Conservation (phyloP, 2,797 vertebrate genomes). For the Myotis vivesi region DNA sequence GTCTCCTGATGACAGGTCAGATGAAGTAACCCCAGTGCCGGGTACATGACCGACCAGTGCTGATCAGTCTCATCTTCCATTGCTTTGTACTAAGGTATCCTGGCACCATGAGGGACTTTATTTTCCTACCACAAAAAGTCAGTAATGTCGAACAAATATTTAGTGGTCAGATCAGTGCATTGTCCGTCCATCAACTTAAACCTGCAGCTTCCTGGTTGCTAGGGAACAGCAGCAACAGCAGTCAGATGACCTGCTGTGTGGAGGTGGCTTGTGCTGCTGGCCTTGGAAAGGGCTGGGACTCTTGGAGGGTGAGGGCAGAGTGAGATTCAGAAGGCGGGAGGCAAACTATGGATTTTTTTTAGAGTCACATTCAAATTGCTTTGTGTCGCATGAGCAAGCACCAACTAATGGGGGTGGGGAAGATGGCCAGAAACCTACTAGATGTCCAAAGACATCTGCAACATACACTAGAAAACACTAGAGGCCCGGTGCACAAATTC, state of each 20-base stretch:
- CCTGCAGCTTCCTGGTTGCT: neutral
- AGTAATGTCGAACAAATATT: slow-evolving; percentile 31
- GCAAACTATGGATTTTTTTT: neutral
- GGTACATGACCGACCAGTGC: neutral
- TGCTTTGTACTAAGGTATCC: neutral
- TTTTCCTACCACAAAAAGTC: neutral
- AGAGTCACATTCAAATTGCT: neutral
- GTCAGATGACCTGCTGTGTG: neutral
- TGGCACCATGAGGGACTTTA: neutral
- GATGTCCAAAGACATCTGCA: neutral
- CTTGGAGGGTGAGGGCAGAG: neutral
- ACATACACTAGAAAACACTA: neutral
- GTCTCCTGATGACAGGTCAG: neutral
- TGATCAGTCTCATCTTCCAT: neutral
- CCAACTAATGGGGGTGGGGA: fast-evolving
- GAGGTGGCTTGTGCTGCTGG: neutral
- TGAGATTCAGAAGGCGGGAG: neutral
- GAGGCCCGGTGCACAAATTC: too few relatives aligned
- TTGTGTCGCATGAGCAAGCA: neutral
- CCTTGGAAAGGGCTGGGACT: neutral
- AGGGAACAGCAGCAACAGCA: neutral
- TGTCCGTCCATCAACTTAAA: neutral
- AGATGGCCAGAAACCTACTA: neutral
- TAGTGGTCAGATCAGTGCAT: neutral
- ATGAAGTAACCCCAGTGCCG: neutral